Percentiles rank a stretch among this genome's conserved stretches.
phyloP scores from a whole-genome alignment of 2,113 vertebrate genomes.

The Oncorhynchus gorbuscha region DNA sequence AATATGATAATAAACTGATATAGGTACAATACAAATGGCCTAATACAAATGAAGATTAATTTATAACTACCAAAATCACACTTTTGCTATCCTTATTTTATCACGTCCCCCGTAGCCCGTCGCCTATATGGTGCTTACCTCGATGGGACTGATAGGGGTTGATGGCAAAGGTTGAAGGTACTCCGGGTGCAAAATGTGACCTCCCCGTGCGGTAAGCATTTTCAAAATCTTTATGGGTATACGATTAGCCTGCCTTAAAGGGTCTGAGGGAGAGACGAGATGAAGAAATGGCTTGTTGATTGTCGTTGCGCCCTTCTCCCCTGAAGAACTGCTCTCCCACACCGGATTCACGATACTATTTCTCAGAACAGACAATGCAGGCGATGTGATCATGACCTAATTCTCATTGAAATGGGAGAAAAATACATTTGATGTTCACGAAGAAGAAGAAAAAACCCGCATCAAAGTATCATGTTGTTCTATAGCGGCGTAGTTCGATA shows the following conservation, averaged over 20 bases:
- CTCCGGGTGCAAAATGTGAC: constrained; percentile 96
- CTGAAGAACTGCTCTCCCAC: constrained; percentile 83
- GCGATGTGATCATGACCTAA: constrained; percentile 98
- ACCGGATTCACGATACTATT: constrained; percentile 84
- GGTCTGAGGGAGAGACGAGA: constrained; percentile 86
- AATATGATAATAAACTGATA: background rate
- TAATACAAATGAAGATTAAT: too few species aligned
- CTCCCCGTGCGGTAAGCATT: constrained; percentile 94
- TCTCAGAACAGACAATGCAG: constrained; percentile 89
- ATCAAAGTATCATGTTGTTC: constrained; percentile 11
- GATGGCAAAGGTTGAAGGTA: constrained; percentile 94
- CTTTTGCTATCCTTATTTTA: background rate
- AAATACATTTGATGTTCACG: constrained; percentile 59
- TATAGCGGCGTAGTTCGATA: constrained; percentile 17
- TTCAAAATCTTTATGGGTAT: constrained; percentile 95
- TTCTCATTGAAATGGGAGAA: constrained; percentile 66
- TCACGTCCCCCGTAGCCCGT: background rate
- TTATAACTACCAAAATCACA: background rate
- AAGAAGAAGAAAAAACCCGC: constrained; percentile 6
- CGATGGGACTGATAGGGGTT: constrained; percentile 93
- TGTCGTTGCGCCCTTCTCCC: constrained; percentile 77
- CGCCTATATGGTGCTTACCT: constrained; percentile 74
- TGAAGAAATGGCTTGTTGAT: constrained; percentile 78
- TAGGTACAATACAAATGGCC: too few species aligned
- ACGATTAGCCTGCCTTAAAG: constrained; percentile 89